Conservation (phyloP, 2,888 invertebrate genomes). For the Platynereis dumerilii region DNA sequence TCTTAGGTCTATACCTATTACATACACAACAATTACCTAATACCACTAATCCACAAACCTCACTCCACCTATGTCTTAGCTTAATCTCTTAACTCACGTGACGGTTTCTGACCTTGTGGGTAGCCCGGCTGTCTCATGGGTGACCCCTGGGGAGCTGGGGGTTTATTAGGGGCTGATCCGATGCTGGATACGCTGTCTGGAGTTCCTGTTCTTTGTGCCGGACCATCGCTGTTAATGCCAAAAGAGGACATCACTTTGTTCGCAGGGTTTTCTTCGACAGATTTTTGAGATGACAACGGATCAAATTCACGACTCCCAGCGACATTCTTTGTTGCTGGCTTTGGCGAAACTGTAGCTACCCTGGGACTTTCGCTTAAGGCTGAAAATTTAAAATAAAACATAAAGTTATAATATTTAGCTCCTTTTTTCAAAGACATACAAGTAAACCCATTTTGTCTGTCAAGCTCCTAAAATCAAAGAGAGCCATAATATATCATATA, state of each 20-base stretch:
- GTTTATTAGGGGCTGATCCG: conserved; percentile 14
- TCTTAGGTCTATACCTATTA: too few species aligned
- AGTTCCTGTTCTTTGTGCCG: conserved; percentile 41
- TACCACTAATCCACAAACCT: too few species aligned
- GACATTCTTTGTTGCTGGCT: conserved; percentile 22
- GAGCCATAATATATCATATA: too few species aligned
- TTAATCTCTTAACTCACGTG: too few species aligned
- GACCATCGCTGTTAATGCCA: conserved; percentile 39
- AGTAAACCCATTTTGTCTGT: too few species aligned
- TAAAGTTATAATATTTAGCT: neutral
- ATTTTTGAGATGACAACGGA: conserved; percentile 66
- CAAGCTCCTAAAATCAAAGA: too few species aligned
- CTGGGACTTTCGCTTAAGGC: neutral
- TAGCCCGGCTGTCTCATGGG: neutral
- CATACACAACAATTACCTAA: too few species aligned
- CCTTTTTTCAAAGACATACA: conserved; percentile 1
- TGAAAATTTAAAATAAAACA: conserved; percentile 9
- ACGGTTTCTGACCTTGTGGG: too few species aligned
- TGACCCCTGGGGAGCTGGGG: neutral
- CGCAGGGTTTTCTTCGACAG: conserved; percentile 45
- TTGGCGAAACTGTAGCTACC: conserved; percentile 3
- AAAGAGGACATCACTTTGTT: conserved; percentile 60
- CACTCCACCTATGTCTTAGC: too few species aligned
- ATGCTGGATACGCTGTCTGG: conserved; percentile 56
- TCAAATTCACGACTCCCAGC: conserved; percentile 69